Evolutionary conservation across 2,113 vertebrate genomes (phyloP), one percentile per base, ranked within the genome.

Genomic region (Martes martes): DNA sequence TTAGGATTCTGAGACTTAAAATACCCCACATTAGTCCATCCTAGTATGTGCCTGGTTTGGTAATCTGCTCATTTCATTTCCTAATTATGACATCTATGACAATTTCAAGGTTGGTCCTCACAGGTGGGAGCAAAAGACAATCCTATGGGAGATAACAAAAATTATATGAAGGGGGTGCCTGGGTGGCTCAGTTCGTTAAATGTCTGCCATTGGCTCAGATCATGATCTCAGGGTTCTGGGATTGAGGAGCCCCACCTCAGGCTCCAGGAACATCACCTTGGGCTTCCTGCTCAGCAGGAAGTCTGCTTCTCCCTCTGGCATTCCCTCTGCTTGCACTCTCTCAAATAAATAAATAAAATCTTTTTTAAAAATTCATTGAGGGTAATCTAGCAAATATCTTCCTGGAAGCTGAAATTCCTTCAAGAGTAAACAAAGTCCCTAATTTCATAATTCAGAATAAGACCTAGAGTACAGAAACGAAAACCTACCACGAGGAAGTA

Each of bases 381-480:
- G 39, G 52, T 47, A 45, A 7, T 59, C 45, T 82, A 57, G 31
- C 7, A 95, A 88, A 55, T 74, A 80, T 28, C 14, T 97, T 79
- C 26, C 9, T 82, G 31, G 71, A 81, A 67, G 21, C 28, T 89
- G 45, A 88, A 55, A 96, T 84, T 47, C 21, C 45, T 90, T 95
- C 80, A 94, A 86, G 79, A 87, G 4, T 52, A 52, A 76, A 73
- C 19, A 33, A 33, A 45, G 16, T 39, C 2, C 15, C 7, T 86
- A 85, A 65, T 93, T 91, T 97, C 31, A 67, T 9, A 89, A 89
- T 86, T 85, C 79, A n/a, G 74, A 33, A 39, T 93, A 45, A 96
- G 9, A 65, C 7, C 5, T 87, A 79, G 95, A 94, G 47, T 26
- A 16, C 59, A 88, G 87, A 90, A 65, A 28, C 9, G 0, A 55